Evolutionary conservation across 2,888 invertebrate genomes (phyloP), one percentile per base, ranked within the genome.

Genomic region (Nemapogon koenigi): DNA sequence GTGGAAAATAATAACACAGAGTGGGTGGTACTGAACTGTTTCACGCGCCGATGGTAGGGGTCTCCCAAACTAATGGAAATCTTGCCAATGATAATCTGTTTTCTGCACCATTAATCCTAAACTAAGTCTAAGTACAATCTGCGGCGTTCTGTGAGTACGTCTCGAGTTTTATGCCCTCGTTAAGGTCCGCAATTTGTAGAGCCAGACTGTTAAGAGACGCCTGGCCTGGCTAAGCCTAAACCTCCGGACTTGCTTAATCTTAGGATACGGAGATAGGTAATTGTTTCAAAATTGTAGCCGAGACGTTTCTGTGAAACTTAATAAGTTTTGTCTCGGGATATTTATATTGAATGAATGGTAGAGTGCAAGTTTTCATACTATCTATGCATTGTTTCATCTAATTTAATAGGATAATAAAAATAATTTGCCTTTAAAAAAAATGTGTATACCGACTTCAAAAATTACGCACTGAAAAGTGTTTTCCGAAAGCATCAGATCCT

Each of bases 91-190:
- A 80, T 80, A 79, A 80, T 80, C 79, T 80, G 78, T 76, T 79
- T 80, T 80, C 80, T 78, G 75, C 76, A 76, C 76, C 80, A 80
- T 80, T 80, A 79, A 80, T 80, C 79, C 78, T 70, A 61, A 72
- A 75, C 72, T 79, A 76, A 76, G 75, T 69, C 76, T 75, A 61
- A 69, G 75, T 57, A 65, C 72, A 72, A 73, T 75, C 76, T 76
- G 76, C 54, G 76, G 76, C 72, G 71, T 69, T 70, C 71, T 60
- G 58, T 62, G 61, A 71, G 67, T 65, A 64, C 60, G 70, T 62
- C 61, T 66, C 62, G 65, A 78, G 76, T 78, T 78, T 76, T 78
- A 78, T 76, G 75, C 60, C 62, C 60, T 73, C 76, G 75, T 78
- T 78, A 78, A 73, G 76, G 76, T 70, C 72, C 68, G 71, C 76